These are phyloP conservation scores for Clytia hemisphaerica DNA, from an alignment of 30 jellyfish, hydroid and myxozoan species.

Conservation along the genomic window DNA sequence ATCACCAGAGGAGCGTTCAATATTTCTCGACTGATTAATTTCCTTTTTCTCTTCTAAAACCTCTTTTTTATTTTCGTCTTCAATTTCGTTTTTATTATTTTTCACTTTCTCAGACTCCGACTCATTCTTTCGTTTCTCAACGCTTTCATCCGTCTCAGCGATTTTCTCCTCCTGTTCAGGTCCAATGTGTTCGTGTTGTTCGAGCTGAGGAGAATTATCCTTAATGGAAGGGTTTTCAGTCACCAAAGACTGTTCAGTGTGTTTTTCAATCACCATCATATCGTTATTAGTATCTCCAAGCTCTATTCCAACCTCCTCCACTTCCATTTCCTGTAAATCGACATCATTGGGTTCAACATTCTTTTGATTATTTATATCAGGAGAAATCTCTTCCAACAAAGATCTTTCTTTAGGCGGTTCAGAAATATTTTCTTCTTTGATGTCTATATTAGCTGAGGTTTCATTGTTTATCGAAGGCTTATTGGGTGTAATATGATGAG, in stretches of 20 bases:
- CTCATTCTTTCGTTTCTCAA: background rate
- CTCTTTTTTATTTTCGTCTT: constrained; percentile 2
- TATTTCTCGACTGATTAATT: background rate
- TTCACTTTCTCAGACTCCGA: background rate
- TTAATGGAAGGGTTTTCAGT: background rate
- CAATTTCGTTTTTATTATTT: background rate
- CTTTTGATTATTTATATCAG: background rate
- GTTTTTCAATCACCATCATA: no score
- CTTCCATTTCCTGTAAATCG: constrained; percentile 14
- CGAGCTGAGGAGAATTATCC: background rate
- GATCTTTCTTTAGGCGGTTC: background rate
- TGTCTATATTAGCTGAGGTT: background rate
- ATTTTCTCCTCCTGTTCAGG: background rate
- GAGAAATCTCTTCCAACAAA: background rate
- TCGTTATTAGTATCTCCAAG: background rate
- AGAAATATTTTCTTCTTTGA: background rate
- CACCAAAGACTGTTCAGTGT: no score
- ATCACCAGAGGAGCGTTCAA: no score
- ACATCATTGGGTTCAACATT: background rate
- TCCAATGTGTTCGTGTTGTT: background rate
- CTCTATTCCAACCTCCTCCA: constrained; percentile 32
- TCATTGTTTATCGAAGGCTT: no score
- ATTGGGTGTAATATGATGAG: no score
- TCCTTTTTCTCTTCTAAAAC: no score
- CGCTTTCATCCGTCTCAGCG: background rate